Evolutionary conservation across 2,888 invertebrate species (phyloP), one percentile per base, ranked within the genome.

Genomic region (Helicoverpa assulta): DNA sequence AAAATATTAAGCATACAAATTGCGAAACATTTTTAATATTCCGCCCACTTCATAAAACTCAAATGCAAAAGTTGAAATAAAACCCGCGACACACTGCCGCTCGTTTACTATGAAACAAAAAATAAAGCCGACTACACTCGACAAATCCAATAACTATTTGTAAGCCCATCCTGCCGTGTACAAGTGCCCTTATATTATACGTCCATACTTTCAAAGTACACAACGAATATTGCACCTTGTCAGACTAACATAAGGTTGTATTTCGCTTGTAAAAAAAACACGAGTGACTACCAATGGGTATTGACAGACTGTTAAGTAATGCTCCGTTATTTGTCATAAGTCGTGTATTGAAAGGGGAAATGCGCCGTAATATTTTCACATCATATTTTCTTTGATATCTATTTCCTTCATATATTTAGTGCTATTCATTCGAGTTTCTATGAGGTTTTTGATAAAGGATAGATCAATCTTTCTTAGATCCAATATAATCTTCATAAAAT

Each of bases 71-170:
- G 12, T 52, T 60, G 52, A 64, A 82, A 80, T 70, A 71, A 76
- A 76, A 83, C 57, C 29, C 50, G 62, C 70, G 53, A 69, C 65
- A 65, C 54, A 50, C 43, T 16, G 19, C 19, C 50, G n/a, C 37
- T 12, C 66, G 62, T 54, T 72, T 61, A 62, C 14, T 21, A 6
- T 51, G 21, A 66, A 72, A 76, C 67, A 80, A 71, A 77, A 77
- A 77, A 71, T 71, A 71, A 53, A 53, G 68, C 77, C 68, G 80
- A 40, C 60, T 43, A 55, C 73, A 70, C 79, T 81, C 63, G 21
- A 73, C 75, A 60, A 78, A 79, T 81, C 83, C 81, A 77, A 83
- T 85, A 83, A 80, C 83, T 70, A 67, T 74, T 75, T 66, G 65
- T 68, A 68, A 72, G 65, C 66, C 67, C 65, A 70, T 69, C 72